A percentile compares a stretch with the other conserved stretches of the same genome.
phyloP scores from a whole-genome alignment of 1,140 invertebrate species.

The Homarus americanus region DNA sequence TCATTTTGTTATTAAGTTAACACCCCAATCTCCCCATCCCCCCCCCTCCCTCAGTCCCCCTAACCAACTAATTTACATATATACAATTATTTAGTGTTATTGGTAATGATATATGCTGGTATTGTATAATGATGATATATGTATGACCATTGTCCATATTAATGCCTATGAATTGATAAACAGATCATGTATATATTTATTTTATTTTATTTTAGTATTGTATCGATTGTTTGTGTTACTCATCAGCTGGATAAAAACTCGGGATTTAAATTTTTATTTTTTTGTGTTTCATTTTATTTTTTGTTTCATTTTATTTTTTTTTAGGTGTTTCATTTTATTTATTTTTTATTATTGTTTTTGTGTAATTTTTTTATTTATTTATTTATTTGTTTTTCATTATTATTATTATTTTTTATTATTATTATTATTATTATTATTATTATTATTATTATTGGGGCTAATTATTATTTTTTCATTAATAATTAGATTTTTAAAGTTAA shows the following conservation, averaged over 20 bases:
- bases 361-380: no score
- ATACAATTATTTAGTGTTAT: slow-evolving; percentile 63
- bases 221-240: neutral
- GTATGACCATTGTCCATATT: slow-evolving; percentile 41
- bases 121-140: slow-evolving; percentile 29
- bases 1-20: slow-evolving; percentile 20
- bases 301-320: no score
- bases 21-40: neutral
- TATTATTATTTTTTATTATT: no score
- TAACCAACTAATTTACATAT: slow-evolving; percentile 46
- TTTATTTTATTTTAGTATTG: neutral
- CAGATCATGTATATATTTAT: neutral
- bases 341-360: no score
- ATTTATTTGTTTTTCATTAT: no score
- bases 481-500: no score
- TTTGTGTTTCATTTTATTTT: neutral
- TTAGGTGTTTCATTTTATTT: no score
- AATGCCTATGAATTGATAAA: slow-evolving; percentile 26
- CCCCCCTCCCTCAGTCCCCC: neutral
- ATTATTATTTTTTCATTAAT: no score
- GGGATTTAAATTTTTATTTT: neutral
- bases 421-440: no score
- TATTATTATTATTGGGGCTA: no score
- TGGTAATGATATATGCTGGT: slow-evolving; percentile 59
- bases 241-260: neutral